Evolutionary conservation across 1,140 invertebrate genomes (phyloP), one percentile per base, ranked within the genome.

Genomic region (Paramacrobiotus metropolitanus): DNA sequence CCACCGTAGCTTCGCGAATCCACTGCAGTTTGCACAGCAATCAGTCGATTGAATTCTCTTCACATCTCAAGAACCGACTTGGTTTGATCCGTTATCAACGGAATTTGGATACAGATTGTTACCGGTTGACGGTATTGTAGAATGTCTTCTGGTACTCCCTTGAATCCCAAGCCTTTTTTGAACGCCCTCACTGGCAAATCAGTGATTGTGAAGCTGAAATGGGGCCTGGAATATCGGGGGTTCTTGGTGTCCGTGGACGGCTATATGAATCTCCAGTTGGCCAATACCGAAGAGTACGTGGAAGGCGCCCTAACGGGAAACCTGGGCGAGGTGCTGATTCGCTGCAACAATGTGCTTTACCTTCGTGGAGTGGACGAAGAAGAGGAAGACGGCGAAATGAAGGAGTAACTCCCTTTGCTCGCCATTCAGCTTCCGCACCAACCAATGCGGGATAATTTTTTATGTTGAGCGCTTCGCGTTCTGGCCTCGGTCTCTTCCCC

Each of bases 221-320:
- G 95, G 95, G 94, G 95, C 30, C 93, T 97, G 73, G 94, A 98
- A 75, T 99, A 99, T 73, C 95, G 94, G 80, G 94, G 95, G 4
- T 86, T 89, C 66, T 74, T 99, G 28, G 91, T 98, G 0, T 95
- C 93, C 2, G 87, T 94, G 15, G 95, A 99, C 78, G 87, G 87
- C 3, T 99, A 99, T 71, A 99, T 99, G 95, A 99, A 99, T 74
- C 74, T 99, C 65, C 92, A 81, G 76, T 73, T 99, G 61, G 92
- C 93, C 0, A 95, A 96, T 70, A 90, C 93, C n/a, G 93, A 98
- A 75, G 95, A 99, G 78, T 87, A 84, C 68, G 85, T 97, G 65
- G 89, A 97, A 69, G 88, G 90, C 62, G 80, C 77, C 63, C 80
- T 81, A 62, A 91, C 88, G 65, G 94, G 93, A 31, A 91, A 87